Percentiles rank a stretch among this genome's conserved stretches.
Conservation (phyloP, 2,113 vertebrate species). For the Osmerus eperlanus region DNA sequence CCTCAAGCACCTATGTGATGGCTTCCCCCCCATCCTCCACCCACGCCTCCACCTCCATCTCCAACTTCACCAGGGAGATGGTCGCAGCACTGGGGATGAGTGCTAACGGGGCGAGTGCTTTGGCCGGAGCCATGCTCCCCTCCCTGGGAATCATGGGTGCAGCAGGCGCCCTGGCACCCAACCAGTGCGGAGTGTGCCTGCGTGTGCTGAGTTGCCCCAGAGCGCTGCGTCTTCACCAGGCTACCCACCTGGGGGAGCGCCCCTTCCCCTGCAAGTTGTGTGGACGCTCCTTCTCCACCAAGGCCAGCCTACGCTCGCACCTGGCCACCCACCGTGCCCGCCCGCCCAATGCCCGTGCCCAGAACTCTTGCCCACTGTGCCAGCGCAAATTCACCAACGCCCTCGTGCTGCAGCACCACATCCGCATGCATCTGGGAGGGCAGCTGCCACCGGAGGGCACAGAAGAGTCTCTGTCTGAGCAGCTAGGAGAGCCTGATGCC, state of each 20-base stretch:
- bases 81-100: slow-evolving; percentile 66
- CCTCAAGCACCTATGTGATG: slow-evolving; percentile 66
- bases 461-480: slow-evolving; percentile 55
- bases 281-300: slow-evolving; percentile 87
- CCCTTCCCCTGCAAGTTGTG: slow-evolving; percentile 91
- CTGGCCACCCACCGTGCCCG: slow-evolving; percentile 84
- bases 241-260: slow-evolving; percentile 86
- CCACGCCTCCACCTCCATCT: slow-evolving; percentile 59
- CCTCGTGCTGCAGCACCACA: slow-evolving; percentile 87
- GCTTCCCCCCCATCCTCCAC: slow-evolving; percentile 72
- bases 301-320: slow-evolving; percentile 85
- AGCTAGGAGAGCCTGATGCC: slow-evolving; percentile 39
- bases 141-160: slow-evolving; percentile 51
- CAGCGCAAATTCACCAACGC: slow-evolving; percentile 91
- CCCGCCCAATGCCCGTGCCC: slow-evolving; percentile 77
- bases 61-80: slow-evolving; percentile 72
- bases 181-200: slow-evolving; percentile 88
- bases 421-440: slow-evolving; percentile 89
- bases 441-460: slow-evolving; percentile 79
- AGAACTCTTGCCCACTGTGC: slow-evolving; percentile 87
- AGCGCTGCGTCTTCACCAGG: slow-evolving; percentile 86
- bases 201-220: slow-evolving; percentile 86
- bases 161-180: slow-evolving; percentile 66
- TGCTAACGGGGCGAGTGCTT: slow-evolving; percentile 46
- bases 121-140: slow-evolving; percentile 58